Base-by-base conservation (phyloP, 2,113 vertebrate genomes). In the Microtus pennsylvanicus region DNA sequence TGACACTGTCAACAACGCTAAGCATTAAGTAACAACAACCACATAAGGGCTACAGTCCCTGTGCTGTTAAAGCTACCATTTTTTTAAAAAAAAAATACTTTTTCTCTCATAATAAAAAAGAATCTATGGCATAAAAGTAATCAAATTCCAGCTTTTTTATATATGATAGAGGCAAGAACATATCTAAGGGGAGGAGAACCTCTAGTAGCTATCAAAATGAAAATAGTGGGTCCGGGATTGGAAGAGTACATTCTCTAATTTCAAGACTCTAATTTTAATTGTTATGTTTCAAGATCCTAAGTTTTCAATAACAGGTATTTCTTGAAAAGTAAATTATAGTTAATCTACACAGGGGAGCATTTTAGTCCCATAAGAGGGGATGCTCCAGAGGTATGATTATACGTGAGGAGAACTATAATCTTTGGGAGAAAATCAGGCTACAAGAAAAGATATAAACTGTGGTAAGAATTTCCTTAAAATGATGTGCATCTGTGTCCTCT, bases 261-360 rank as follows among this genome's bases (percentile, higher is more conserved):
- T 77, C 47, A 52, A 92, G 69, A 14, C 11, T 77, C 81, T 67
- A 14, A 42, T 50, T 89, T 81, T 42, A 63, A 77, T 74, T 10
- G 0, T 17, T 61, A 21, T 11, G 45, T 65, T 82, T 30, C 38
- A n/a, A 42, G 19, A 58, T 26, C 76, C 47, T 86, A 65, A 38
- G n/a, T 47, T 77, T 76, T 94, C 81, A 58, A 87, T 78, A 85
- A 61, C 11, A 86, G 61, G 5, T 91, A 28, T 72, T 52, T 69
- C 58, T 52, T n/a, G 21, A 77, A 87, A 83, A 82, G 88, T 82
- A 88, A 92, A 88, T 74, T 77, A 95, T 3, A 89, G 81, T 50
- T 67, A 75, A 93, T 33, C 16, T 19, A 90, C 8, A 67, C 16
- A 77, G 38, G 4, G 50, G 80, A 95, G 58, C 19, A 86, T 7